Percentiles rank a stretch among this genome's conserved stretches.
These are phyloP conservation scores for Trichechus manatus DNA, from an alignment of 2,113 vertebrate genomes.

Conservation along the genomic window DNA sequence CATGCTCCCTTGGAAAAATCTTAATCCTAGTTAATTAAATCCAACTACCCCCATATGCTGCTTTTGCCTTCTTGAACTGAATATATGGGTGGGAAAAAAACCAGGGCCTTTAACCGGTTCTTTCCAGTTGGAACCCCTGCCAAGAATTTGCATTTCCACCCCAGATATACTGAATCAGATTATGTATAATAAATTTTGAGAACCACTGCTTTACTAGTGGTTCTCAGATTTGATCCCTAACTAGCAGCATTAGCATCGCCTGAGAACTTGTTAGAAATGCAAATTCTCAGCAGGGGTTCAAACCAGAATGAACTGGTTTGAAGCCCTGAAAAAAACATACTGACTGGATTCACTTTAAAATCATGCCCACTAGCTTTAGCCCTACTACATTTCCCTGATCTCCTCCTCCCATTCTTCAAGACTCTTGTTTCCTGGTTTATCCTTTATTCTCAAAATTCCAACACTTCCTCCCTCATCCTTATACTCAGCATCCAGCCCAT, in stretches of 20 bases:
- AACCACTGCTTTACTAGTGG: no score
- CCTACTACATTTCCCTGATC: background rate
- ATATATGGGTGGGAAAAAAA: background rate
- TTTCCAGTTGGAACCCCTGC: no score
- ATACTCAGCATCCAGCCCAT: background rate
- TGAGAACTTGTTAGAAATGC: no score
- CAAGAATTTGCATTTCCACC: no score
- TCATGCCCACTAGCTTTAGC: background rate
- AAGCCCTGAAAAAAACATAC: background rate
- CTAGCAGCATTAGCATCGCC: no score
- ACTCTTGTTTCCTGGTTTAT: background rate
- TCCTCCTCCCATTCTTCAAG: background rate
- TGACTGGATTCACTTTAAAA: background rate
- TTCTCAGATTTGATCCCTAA: no score
- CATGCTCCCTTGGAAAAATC: background rate
- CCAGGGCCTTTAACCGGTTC: no score
- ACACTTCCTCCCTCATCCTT: background rate
- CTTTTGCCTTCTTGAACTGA: background rate
- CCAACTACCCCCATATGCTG: background rate
- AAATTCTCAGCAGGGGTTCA: no score
- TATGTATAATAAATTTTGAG: no score
- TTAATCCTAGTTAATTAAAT: background rate
- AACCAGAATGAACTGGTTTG: no score
- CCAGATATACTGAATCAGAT: no score
- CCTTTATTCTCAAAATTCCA: background rate